These are phyloP conservation scores for Oryctolagus cuniculus DNA, from an alignment of 2,113 vertebrate species.

Conservation along the genomic window DNA sequence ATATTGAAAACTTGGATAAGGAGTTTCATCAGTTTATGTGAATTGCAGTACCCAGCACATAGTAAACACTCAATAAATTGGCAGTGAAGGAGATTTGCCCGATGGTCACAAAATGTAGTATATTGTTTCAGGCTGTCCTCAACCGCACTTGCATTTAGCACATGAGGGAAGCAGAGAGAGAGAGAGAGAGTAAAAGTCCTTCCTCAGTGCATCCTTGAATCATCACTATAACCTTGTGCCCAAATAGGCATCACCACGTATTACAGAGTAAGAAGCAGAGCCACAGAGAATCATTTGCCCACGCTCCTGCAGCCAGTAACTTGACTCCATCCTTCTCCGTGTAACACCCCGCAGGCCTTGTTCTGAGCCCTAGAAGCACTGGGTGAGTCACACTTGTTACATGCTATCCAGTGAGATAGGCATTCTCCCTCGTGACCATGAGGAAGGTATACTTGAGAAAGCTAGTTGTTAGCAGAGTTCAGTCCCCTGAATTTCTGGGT, in stretches of 20 bases:
- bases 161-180: background rate
- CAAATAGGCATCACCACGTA: background rate
- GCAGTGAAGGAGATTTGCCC: background rate
- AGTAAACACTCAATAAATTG: background rate
- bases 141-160: background rate
- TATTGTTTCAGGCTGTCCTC: background rate
- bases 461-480: background rate
- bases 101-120: background rate
- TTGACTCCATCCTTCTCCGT: background rate
- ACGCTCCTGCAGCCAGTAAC: background rate
- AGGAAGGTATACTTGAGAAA: background rate
- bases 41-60: background rate
- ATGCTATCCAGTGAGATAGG: background rate
- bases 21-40: background rate
- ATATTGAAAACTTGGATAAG: background rate
- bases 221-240: background rate
- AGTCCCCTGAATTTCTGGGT: background rate
- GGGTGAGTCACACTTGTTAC: background rate
- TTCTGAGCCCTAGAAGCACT: background rate
- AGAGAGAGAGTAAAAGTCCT: background rate
- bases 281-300: background rate
- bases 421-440: background rate
- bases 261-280: background rate
- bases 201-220: background rate
- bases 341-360: background rate